Base-by-base conservation (phyloP, 2,888 invertebrate species). In the Stratiomys singularior region DNA sequence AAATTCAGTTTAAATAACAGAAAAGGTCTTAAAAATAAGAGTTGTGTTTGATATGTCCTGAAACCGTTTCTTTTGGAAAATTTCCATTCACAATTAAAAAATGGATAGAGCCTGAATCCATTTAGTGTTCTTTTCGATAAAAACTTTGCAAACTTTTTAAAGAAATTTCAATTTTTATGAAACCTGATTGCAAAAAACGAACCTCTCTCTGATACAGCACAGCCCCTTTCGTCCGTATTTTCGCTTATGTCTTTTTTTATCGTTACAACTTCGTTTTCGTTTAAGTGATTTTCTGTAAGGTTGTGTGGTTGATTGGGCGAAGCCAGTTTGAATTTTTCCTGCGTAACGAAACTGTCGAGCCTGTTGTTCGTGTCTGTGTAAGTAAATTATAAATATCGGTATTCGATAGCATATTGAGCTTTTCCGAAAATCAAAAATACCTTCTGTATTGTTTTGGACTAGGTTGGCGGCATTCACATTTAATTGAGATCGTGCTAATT, bases 401-500 rank as follows among this genome's bases (percentile, higher is more conserved):
- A n/a, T n/a, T n/a, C n/a, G n/a, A n/a, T n/a, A n/a, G 3, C 37
- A 37, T 25, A 13, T 21, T 23, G 23, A 60, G 5, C 18, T 30
- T 27, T 66, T 3, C 4, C 15, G 18, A 46, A 9, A 46, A 44
- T n/a, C 30, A 30, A 30, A 67, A 44, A 37, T 81, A 82, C 82
- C 80, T 80, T 78, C 74, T 76, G 79, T 79, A 79, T 82, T 81
- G 81, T 77, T 72, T 80, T 81, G 81, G 79, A 80, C 80, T 80
- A 77, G 60, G 79, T 80, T 82, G 79, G 79, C 77, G 79, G 81
- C 80, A 80, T 82, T 84, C 82, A 82, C 83, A 83, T 82, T 85
- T 81, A 83, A 82, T 80, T 86, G 89, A 87, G 88, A 89, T 87
- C 89, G 87, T 86, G 88, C 88, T 88, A 90, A 88, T 83, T 89